Evolutionary conservation across 1,140 invertebrate genomes (phyloP), one percentile per base, ranked within the genome.

Genomic region (Drosophila santomea): DNA sequence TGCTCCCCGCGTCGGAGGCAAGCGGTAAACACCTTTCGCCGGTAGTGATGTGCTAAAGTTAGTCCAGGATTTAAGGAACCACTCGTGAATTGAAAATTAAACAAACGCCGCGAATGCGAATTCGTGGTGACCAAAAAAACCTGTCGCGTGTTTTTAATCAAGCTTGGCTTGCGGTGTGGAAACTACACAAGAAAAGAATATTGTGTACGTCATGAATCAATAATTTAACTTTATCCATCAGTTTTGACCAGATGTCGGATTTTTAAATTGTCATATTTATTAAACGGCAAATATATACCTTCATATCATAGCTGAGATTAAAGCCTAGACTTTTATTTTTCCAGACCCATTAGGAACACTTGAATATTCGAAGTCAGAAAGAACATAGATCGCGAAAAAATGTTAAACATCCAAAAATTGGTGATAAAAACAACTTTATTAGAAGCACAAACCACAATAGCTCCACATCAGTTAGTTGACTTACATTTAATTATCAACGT

Each of bases 1-100:
- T 64, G 97, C 97, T 56, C 97, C 97, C 59, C 95, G 97, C 84
- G 97, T 98, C 86, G 98, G 98, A 93, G 98, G 97, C 93, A 99
- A 98, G 93, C 97, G 98, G 94, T 99, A 97, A 97, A 89, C 52
- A 81, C 41, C 48, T 55, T 7, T 17, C 36, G 28, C 39, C 57
- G 50, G 48, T 60, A 84, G 84, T 89, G 75, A 54, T 69, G 79
- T 88, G 80, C 76, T 84, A 74, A 75, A 67, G 76, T 62, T 85
- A 73, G 57, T 57, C 71, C 45, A 80, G 48, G 64, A 73, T 72
- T 66, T 74, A 80, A 84, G 74, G 59, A 79, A 67, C 66, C 57
- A 62, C 68, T 76, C 90, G 78, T 86, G 86, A 80, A 85, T 66
- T 60, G 64, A 84, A 75, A 81, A 79, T 80, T 80, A 88, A 88